Evolutionary conservation across 1,140 invertebrate species (phyloP).

Genomic region (Cydia amplana): DNA sequence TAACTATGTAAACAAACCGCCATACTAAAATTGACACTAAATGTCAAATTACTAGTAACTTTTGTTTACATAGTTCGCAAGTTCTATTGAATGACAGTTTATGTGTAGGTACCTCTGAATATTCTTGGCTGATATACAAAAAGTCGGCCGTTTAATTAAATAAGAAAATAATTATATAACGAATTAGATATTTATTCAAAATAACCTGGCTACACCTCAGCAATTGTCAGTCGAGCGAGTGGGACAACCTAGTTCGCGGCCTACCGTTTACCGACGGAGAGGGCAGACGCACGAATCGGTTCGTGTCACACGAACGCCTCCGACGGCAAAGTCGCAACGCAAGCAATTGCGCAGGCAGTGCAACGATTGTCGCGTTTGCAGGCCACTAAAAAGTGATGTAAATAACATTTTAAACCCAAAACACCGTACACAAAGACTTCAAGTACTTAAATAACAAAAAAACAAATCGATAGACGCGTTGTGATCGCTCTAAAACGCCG

Average conservation of each 20-base stretch:
- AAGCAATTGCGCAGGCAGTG: constrained; percentile 73
- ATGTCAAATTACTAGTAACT: too few species aligned
- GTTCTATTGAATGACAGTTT: too few species aligned
- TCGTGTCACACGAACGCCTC: constrained; percentile 19
- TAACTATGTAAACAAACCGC: too few species aligned
- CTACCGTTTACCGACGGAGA: constrained; percentile 13
- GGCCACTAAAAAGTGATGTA: constrained; percentile 74
- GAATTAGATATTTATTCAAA: constrained; percentile 16
- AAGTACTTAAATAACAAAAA: constrained; percentile 51
- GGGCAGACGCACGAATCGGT: constrained; percentile 21
- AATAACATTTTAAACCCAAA: constrained; percentile 70
- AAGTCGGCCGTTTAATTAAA: background rate
- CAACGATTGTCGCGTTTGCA: constrained; percentile 74
- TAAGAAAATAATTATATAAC: background rate
- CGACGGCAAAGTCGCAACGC: constrained; percentile 53
- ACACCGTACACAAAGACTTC: constrained; percentile 68
- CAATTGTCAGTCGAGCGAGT: constrained; percentile 7
- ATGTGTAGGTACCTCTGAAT: background rate
- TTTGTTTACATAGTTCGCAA: too few species aligned
- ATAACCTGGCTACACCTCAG: constrained; percentile 11
- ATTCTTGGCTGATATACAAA: background rate
- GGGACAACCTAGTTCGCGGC: constrained; percentile 4
- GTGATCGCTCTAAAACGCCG: constrained; percentile 56
- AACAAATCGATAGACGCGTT: constrained; percentile 48
- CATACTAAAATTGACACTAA: too few species aligned